Evolutionary conservation across 2,113 vertebrate species (phyloP).

Genomic region (Brachypodius melanocephalos): DNA sequence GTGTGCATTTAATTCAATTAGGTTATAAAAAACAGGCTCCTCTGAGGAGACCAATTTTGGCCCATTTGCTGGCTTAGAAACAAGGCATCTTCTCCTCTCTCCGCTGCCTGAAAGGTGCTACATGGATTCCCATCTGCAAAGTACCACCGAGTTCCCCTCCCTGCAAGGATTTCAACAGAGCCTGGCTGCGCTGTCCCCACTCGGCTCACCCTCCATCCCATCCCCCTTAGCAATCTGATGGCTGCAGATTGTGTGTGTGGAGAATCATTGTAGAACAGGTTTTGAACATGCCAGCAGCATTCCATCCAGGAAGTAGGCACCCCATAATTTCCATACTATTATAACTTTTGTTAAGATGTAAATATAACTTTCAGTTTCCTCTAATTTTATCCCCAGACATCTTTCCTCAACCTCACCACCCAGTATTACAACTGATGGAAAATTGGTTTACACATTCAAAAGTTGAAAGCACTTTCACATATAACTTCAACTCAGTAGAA

Average conservation of each 20-base stretch:
- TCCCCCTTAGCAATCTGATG: not conserved
- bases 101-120: not conserved
- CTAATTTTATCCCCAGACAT: not conserved
- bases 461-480: not conserved
- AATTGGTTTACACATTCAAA: not conserved
- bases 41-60: not conserved
- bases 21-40: not conserved
- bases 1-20: not conserved
- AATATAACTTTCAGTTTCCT: not conserved
- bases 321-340: not conserved
- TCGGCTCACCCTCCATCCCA: not conserved
- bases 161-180: not conserved
- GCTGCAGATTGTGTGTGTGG: not conserved
- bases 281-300: not conserved
- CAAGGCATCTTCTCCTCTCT: not conserved
- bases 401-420: not conserved
- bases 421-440: not conserved
- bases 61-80: accelerated
- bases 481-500: not conserved
- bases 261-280: accelerated
- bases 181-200: accelerated
- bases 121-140: not conserved
- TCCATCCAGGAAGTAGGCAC: not conserved
- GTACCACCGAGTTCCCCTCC: not conserved
- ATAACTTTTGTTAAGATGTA: not conserved